Percentiles rank a stretch among this genome's conserved stretches.
phyloP scores from a whole-genome alignment of 2,113 vertebrate species.

The Phodopus roborovskii region DNA sequence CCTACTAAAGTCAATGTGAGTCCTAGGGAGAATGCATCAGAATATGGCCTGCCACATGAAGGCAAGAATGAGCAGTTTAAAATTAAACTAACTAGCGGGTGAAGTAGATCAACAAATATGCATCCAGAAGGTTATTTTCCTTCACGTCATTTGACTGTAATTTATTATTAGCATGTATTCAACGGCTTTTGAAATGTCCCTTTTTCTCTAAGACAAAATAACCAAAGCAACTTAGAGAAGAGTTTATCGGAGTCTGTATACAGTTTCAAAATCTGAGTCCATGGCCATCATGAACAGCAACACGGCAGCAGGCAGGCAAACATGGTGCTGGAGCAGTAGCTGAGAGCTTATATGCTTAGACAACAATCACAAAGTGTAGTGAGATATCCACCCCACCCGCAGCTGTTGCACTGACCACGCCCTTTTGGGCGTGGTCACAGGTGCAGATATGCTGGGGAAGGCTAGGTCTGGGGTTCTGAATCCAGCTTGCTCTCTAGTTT shows the following conservation, averaged over 20 bases:
- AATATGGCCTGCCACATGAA: background rate
- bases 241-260: too few species aligned
- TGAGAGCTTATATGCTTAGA: background rate
- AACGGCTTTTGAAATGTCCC: background rate
- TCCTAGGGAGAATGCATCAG: background rate
- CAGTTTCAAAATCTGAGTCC: background rate
- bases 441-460: too few species aligned
- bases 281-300: background rate
- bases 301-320: background rate
- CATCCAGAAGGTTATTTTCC: background rate
- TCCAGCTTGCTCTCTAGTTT: too few species aligned
- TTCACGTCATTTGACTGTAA: background rate
- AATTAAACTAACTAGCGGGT: background rate
- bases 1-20: too few species aligned
- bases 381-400: too few species aligned
- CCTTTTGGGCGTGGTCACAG: too few species aligned
- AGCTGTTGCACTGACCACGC: too few species aligned
- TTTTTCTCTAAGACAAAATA: background rate
- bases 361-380: background rate
- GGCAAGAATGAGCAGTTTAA: background rate
- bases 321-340: background rate
- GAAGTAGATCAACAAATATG: background rate
- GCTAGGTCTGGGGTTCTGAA: too few species aligned
- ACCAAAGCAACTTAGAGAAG: background rate
- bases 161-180: background rate